A percentile compares a stretch with the other conserved stretches of the same genome.
Conservation (phyloP, 2,113 vertebrate genomes). For the Megalops atlanticus region DNA sequence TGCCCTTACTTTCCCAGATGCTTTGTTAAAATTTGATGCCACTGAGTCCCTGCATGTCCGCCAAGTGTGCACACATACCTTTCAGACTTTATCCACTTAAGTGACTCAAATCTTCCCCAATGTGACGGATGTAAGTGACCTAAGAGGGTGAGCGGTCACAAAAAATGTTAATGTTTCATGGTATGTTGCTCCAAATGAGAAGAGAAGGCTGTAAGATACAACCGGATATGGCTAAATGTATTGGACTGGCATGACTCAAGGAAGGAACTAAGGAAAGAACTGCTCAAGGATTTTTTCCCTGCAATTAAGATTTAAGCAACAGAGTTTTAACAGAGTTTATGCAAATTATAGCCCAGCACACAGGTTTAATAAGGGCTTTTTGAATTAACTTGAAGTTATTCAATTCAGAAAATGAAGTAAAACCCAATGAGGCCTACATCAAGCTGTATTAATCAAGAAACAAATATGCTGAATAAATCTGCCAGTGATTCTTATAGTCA, state of each 20-base stretch:
- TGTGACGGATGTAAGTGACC: constrained; percentile 10
- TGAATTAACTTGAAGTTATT: no score
- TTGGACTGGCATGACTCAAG: not conserved
- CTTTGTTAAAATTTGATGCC: constrained; percentile 23
- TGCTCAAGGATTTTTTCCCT: not conserved
- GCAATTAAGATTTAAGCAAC: not conserved
- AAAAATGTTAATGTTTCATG: constrained; percentile 2
- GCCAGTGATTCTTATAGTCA: no score
- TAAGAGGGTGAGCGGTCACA: not conserved
- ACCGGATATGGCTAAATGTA: no score
- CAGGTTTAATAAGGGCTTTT: no score
- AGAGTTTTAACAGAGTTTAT: not conserved
- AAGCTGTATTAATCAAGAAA: no score
- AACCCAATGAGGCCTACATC: no score
- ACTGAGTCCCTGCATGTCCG: not conserved
- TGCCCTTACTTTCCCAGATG: constrained; percentile 26
- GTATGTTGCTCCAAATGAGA: not conserved
- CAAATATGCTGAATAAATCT: no score
- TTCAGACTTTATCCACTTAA: constrained; percentile 16
- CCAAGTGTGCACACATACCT: not conserved
- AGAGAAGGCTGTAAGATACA: not conserved
- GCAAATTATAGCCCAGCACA: not conserved
- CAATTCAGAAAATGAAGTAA: no score
- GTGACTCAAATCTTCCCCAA: constrained; percentile 9
- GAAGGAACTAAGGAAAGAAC: not conserved